phyloP scores from a whole-genome alignment of 2,113 vertebrate species.

The Dasyornis broadbenti region DNA sequence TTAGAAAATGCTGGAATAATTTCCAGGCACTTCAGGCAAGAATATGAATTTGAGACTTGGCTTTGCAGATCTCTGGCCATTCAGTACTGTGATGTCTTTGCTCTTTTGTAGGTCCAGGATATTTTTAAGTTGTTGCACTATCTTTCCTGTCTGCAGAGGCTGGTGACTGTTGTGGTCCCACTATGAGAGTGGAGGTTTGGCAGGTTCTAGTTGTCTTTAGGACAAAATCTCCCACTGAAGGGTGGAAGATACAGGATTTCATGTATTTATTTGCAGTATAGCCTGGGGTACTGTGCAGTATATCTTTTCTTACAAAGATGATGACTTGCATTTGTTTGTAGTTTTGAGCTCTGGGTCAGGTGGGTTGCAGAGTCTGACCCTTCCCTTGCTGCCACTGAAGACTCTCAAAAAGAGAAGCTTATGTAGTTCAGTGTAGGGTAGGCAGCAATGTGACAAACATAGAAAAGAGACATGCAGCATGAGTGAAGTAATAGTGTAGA shows the following conservation, averaged over 20 bases:
- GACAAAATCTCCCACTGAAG: not conserved
- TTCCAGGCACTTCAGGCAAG: not conserved
- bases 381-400: not conserved
- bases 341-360: not conserved
- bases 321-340: not conserved
- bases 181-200: not conserved
- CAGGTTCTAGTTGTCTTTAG: not conserved
- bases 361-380: not conserved
- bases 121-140: not conserved
- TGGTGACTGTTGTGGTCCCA: fast-evolving
- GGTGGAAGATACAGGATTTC: not conserved
- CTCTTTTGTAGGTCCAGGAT: not conserved
- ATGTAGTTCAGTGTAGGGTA: not conserved
- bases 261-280: not conserved
- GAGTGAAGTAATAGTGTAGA: not conserved
- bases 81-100: not conserved
- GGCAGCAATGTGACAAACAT: not conserved
- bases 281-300: not conserved
- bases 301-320: not conserved
- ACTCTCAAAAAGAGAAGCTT: not conserved
- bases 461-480: not conserved
- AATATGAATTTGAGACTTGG: not conserved
- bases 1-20: not conserved
- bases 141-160: not conserved
- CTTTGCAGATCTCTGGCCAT: not conserved